A percentile compares a stretch with the other conserved stretches of the same genome.
phyloP scores from a whole-genome alignment of 2,888 invertebrate genomes.

The Aphrophora alni region DNA sequence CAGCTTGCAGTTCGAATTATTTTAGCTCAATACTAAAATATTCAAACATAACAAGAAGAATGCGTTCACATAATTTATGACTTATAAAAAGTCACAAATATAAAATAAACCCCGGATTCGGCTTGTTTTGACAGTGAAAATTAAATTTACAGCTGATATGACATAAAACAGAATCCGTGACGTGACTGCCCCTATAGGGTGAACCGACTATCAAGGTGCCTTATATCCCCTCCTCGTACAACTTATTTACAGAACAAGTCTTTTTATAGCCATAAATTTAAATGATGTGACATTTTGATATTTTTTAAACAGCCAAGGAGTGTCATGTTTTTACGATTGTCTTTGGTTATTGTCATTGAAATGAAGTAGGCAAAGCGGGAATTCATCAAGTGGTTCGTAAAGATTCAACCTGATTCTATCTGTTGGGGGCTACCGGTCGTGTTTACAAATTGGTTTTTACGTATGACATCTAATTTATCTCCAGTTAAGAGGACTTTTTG shows the following conservation, averaged over 20 bases:
- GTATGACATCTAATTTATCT: background rate
- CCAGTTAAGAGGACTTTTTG: no score
- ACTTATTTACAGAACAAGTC: slow-evolving; percentile 2
- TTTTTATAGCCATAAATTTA: background rate
- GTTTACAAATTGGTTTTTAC: background rate
- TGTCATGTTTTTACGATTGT: background rate
- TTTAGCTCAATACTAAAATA: no score
- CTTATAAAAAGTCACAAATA: background rate
- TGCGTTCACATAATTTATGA: background rate
- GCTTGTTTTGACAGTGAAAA: background rate
- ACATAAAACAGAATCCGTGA: background rate
- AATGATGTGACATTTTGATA: background rate
- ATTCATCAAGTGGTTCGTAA: background rate
- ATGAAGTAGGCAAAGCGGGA: background rate
- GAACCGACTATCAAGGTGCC: background rate
- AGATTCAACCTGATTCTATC: background rate
- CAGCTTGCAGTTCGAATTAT: no score
- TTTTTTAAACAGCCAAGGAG: background rate
- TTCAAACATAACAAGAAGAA: no score
- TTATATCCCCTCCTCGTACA: no score
- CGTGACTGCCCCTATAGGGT: background rate
- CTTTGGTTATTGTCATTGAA: background rate
- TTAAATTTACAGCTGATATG: background rate
- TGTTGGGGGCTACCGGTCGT: background rate
- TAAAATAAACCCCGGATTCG: background rate